Percentiles rank a stretch among this genome's conserved stretches.
Conservation (phyloP, 1,140 invertebrate species). For the Papilio glaucus region DNA sequence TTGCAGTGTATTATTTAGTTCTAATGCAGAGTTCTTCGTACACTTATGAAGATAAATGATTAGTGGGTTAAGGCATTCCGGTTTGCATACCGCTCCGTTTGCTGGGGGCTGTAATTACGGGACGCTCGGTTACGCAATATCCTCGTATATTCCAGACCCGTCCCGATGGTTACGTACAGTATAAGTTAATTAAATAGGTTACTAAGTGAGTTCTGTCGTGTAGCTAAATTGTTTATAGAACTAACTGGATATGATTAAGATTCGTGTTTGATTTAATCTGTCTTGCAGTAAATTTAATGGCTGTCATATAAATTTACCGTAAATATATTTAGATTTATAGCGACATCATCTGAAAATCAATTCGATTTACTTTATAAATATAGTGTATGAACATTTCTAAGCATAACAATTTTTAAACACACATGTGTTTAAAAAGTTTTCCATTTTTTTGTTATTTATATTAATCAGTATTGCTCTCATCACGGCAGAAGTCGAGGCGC, state of each 20-base stretch:
- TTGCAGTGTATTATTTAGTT: constrained; percentile 60
- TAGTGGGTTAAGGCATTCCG: constrained; percentile 65
- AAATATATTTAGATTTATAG: constrained; percentile 23
- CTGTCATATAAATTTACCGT: background rate
- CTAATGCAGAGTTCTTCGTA: constrained; percentile 45
- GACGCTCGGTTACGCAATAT: constrained; percentile 37
- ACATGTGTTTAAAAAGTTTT: background rate
- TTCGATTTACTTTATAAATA: constrained; percentile 4
- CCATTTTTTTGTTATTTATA: no score
- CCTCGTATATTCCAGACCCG: constrained; percentile 20
- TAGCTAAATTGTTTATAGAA: constrained; percentile 26
- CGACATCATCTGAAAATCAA: background rate
- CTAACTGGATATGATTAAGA: constrained; percentile 5
- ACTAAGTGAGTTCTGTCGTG: constrained; percentile 20
- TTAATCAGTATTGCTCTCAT: no score
- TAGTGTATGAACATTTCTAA: background rate
- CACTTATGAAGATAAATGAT: constrained; percentile 69
- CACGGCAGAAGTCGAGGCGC: no score
- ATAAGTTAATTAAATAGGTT: constrained; percentile 38
- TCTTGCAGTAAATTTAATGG: constrained; percentile 5
- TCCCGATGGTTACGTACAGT: constrained; percentile 43
- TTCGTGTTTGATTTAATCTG: constrained; percentile 13
- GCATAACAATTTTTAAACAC: background rate
- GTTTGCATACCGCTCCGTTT: constrained; percentile 52
- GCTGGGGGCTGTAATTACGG: constrained; percentile 44